These are phyloP conservation scores for Tachypleus tridentatus DNA, from an alignment of 1,140 invertebrate species.

Conservation along the genomic window DNA sequence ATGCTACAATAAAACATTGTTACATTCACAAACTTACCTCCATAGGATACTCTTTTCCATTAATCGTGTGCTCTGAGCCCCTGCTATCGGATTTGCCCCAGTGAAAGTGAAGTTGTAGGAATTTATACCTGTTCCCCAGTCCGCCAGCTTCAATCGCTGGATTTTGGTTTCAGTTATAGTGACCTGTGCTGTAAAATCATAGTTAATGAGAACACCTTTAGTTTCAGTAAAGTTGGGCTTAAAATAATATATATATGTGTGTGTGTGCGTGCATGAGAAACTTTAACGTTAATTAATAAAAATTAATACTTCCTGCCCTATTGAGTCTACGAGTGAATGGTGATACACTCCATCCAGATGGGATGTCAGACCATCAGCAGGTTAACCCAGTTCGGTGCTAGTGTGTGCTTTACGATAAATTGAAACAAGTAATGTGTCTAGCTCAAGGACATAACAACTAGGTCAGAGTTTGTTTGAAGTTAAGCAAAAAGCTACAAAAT, in stretches of 20 bases:
- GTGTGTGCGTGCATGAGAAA: not conserved
- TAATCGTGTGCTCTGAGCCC: conserved; percentile 80
- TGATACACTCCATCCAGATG: no score
- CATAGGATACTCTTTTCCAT: conserved; percentile 42
- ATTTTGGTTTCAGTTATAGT: conserved; percentile 5
- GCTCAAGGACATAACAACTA: no score
- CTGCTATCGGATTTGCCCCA: conserved; percentile 66
- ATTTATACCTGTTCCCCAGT: conserved; percentile 53
- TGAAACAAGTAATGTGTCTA: no score
- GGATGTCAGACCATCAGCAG: no score
- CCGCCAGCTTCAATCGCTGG: conserved; percentile 44
- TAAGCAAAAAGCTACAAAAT: no score
- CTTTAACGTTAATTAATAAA: not conserved
- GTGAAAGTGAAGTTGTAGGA: conserved; percentile 72
- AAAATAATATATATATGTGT: conserved; percentile 1
- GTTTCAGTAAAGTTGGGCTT: not conserved
- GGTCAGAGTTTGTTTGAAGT: no score
- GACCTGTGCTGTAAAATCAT: not conserved
- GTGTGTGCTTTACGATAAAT: no score
- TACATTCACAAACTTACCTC: conserved; percentile 22
- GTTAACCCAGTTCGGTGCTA: no score
- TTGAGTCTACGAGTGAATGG: no score
- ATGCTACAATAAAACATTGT: no score
- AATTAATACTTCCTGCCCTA: no score
- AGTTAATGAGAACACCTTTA: conserved; percentile 1